Base-by-base conservation (phyloP, 2,113 vertebrate species). In the Ceuthmochares aereus region DNA sequence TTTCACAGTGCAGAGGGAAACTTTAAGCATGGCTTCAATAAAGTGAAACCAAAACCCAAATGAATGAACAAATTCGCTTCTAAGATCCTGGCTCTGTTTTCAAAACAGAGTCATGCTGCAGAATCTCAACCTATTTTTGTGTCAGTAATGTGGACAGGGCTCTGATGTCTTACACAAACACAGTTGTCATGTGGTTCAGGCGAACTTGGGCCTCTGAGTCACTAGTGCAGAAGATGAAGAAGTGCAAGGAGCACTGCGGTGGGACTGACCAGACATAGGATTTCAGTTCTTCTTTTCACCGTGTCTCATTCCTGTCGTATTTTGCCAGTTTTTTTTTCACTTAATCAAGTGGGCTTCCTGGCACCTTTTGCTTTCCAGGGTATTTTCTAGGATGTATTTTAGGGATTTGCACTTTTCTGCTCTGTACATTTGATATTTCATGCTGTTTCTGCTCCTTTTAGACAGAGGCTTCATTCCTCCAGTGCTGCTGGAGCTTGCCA, bases 181-280 rank as follows among this genome's bases (percentile, higher is more conserved):
- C 10, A 25, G 36, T 66, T 72, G 21, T 29, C 12, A 8, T 14
- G 12, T 49, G 45, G 26, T 51, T 58, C 51, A 81, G 13, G 58
- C 7, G 9, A 18, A 8, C 34, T 36, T 55, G 54, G 16, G 36
- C 63, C 54, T 36, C 73, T 81, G 55, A 78, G 26, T 26, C 25
- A 30, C 1, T 25, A 32, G 30, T 20, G 12, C 2, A 2, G 32
- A 86, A 52, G 51, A 34, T 80, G 29, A 10, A 55, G 49, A 88
- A 73, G 12, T 1, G 0, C 12, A 40, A 42, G 13, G 30, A 34
- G 32, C 32, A 37, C 45, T 69, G 30, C 0, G 0, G 5, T 84
- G 69, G 56, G 20, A 51, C 56, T 93, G 60, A 22, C 42, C 77
- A 78, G 47, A 73, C 17, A 12, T 1, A 54, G 30, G 51, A 59